Evolutionary conservation across 2,888 invertebrate genomes (phyloP).

Genomic region (Neoscelio sp.): DNA sequence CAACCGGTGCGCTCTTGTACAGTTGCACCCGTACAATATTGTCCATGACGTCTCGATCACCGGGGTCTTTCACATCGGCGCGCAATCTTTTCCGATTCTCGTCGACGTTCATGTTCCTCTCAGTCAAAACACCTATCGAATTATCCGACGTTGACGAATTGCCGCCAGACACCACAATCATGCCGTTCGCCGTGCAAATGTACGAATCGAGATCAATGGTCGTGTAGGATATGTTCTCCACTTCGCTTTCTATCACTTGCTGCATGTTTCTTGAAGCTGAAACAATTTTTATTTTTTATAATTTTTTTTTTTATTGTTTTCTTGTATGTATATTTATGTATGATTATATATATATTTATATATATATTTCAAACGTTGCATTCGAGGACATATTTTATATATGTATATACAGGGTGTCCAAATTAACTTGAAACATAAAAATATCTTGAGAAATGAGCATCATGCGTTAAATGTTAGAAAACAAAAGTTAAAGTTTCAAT

Average conservation of each 20-base stretch:
- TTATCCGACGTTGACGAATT: conserved; percentile 64
- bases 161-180: conserved; percentile 43
- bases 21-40: conserved; percentile 71
- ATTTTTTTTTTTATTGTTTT: too few species aligned
- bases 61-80: conserved; percentile 65
- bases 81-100: conserved; percentile 70
- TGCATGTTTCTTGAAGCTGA: conserved; percentile 12
- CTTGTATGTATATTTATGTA: too few species aligned
- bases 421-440: too few species aligned
- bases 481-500: too few species aligned
- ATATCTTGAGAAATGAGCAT: too few species aligned
- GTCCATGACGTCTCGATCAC: conserved; percentile 56
- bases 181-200: conserved; percentile 16
- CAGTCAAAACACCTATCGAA: conserved; percentile 74
- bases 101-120: conserved; percentile 67
- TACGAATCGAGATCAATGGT: conserved; percentile 41
- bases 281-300: conserved; percentile 3
- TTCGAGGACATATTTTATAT: too few species aligned
- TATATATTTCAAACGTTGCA: too few species aligned
- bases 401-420: too few species aligned
- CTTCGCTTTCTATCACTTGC: conserved; percentile 6
- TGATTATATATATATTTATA: too few species aligned
- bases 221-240: conserved; percentile 27
- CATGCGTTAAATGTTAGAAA: too few species aligned
- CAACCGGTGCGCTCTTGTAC: conserved; percentile 53